phyloP scores from a whole-genome alignment of 92 coral and sea anemone genomes.

The Palythoa grandis region DNA sequence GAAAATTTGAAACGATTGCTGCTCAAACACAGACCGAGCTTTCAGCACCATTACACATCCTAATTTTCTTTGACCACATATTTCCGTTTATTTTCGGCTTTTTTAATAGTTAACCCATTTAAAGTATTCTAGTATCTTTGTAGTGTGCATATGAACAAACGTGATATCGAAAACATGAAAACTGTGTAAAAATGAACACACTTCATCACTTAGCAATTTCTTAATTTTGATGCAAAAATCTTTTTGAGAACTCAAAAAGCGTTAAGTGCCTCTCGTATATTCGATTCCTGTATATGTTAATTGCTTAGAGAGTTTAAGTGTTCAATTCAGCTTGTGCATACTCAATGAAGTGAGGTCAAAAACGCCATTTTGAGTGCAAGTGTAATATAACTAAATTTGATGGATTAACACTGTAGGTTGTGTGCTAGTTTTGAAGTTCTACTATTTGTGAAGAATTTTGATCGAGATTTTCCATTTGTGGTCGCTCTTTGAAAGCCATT shows the following conservation, averaged over 20 bases:
- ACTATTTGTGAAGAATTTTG: not conserved
- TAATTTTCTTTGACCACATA: slow-evolving; percentile 36
- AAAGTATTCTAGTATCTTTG: not conserved
- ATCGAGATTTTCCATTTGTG: slow-evolving; percentile 16
- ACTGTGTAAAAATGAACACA: not conserved
- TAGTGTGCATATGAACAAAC: not conserved
- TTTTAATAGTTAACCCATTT: not conserved
- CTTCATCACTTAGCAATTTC: not conserved
- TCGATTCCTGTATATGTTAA: slow-evolving; percentile 13
- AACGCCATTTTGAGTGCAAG: not conserved
- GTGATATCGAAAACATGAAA: not conserved
- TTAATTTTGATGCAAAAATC: slow-evolving; percentile 4
- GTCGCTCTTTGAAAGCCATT: not conserved
- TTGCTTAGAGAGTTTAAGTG: not conserved
- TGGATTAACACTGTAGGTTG: not conserved
- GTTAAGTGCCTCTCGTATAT: not conserved
- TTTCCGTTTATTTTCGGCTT: slow-evolving; percentile 30
- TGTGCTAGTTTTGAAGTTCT: not conserved
- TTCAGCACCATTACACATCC: slow-evolving; percentile 47
- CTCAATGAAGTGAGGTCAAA: not conserved
- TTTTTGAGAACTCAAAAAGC: not conserved
- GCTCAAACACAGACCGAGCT: slow-evolving; percentile 10
- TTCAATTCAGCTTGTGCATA: slow-evolving; percentile 10
- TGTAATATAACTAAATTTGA: not conserved
- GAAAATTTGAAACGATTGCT: not conserved